Conservation (phyloP, 2,888 invertebrate species). For the Pseudanteris insignis region DNA sequence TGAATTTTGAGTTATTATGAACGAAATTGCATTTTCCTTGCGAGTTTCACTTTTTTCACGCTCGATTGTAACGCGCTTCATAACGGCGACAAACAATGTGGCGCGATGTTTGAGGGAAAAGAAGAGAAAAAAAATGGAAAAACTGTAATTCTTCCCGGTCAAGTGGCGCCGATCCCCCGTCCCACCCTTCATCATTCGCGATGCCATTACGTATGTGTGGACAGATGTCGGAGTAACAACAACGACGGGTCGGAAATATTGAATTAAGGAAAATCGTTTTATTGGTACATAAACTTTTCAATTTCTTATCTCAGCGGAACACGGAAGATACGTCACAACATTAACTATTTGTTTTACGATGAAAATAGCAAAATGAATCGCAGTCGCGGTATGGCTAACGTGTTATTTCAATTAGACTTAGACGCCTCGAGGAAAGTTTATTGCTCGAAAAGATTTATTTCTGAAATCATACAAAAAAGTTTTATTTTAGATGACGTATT, state of each 20-base stretch:
- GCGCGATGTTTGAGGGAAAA: constrained; percentile 11
- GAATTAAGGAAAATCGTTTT: constrained; percentile 23
- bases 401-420: too few relatives aligned
- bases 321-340: too few relatives aligned
- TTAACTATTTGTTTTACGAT: constrained; percentile 26
- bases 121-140: not conserved
- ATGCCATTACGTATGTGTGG: constrained; percentile 27
- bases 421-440: too few relatives aligned
- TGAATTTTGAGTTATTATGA: constrained; percentile 18
- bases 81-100: constrained; percentile 18
- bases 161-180: constrained; percentile 19
- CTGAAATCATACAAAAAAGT: too few relatives aligned
- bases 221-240: constrained; percentile 38
- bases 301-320: constrained; percentile 3
- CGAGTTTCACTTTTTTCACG: constrained; percentile 8
- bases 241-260: constrained; percentile 23
- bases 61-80: constrained; percentile 11
- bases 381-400: too few relatives aligned
- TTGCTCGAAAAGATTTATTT: too few relatives aligned
- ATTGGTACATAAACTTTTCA: constrained; percentile 20
- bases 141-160: constrained; percentile 13
- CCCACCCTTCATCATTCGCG: constrained; percentile 6
- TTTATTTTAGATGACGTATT: not conserved
- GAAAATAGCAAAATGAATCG: constrained; percentile 15
- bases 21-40: constrained; percentile 13